A percentile compares a stretch with the other conserved stretches of the same genome.
Conservation (phyloP, 2,888 invertebrate species). For the Polietes domitor region DNA sequence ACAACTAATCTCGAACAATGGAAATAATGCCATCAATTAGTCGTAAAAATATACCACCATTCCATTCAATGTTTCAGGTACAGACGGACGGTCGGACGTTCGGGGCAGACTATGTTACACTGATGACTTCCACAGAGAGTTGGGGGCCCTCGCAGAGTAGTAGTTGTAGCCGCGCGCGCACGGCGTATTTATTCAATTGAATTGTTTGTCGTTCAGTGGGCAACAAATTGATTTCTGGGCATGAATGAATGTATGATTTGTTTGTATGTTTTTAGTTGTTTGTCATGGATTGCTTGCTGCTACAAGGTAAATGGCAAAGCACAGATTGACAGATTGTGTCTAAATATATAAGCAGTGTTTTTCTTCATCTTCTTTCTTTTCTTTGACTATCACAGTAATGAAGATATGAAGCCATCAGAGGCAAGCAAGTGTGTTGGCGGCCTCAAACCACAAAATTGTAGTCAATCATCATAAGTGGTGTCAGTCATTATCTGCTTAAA, state of each 20-base stretch:
- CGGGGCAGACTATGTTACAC: background rate
- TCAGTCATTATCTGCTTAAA: too few relatives aligned
- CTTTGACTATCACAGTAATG: too few relatives aligned
- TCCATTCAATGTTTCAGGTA: background rate
- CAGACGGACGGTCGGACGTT: background rate
- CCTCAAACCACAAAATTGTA: too few relatives aligned
- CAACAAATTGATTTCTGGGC: constrained; percentile 25
- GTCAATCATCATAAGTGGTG: too few relatives aligned
- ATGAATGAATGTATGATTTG: constrained; percentile 22
- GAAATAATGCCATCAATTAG: constrained; percentile 51
- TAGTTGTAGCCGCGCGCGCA: too few relatives aligned
- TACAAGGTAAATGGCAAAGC: background rate
- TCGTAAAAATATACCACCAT: constrained; percentile 5
- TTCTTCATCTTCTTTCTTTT: too few relatives aligned
- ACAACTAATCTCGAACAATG: constrained; percentile 37
- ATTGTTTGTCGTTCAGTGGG: constrained; percentile 23
- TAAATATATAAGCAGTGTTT: background rate
- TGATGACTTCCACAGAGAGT: background rate
- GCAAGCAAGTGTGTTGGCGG: too few relatives aligned
- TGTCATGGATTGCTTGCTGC: background rate
- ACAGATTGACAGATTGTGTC: background rate
- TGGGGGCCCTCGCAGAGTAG: too few relatives aligned
- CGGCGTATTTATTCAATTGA: constrained; percentile 17
- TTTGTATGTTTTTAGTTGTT: background rate
- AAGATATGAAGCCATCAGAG: too few relatives aligned